Evolutionary conservation across 35 echinoderm and acorn worm species (phyloP).

Genomic region (Ptychodera flava): DNA sequence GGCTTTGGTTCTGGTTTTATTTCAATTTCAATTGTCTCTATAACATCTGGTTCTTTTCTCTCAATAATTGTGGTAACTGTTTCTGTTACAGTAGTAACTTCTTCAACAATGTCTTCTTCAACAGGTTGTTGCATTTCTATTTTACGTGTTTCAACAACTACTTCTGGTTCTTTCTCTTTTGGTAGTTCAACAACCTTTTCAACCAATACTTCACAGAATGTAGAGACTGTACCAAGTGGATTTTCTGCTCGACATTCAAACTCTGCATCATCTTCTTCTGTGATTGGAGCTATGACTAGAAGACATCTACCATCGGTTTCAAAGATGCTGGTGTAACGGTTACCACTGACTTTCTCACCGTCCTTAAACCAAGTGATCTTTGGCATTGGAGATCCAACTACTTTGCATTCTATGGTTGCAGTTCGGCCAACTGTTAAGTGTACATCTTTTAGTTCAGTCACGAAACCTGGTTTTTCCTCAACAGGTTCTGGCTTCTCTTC

Average conservation of each 20-base stretch:
- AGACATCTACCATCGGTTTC: constrained; percentile 70
- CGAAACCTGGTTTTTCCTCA: constrained; percentile 29
- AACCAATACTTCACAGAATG: constrained; percentile 67
- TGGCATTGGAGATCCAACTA: constrained; percentile 65
- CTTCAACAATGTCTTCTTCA: constrained; percentile 14
- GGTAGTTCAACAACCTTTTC: constrained; percentile 17
- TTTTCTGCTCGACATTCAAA: constrained; percentile 57
- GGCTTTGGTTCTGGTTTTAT: background rate
- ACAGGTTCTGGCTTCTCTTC: constrained; percentile 1
- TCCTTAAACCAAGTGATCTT: constrained; percentile 67
- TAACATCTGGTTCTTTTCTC: background rate
- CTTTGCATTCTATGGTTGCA: constrained; percentile 45
- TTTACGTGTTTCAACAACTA: constrained; percentile 15
- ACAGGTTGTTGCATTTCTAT: constrained; percentile 22
- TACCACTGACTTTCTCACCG: constrained; percentile 46
- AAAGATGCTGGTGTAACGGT: constrained; percentile 45
- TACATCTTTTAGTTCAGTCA: constrained; percentile 61
- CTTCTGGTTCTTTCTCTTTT: constrained; percentile 32
- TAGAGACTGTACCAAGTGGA: constrained; percentile 34
- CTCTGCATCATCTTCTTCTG: constrained; percentile 67
- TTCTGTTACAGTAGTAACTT: background rate
- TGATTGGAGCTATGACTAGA: constrained; percentile 66
- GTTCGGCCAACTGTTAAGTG: constrained; percentile 47
- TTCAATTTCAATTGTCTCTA: background rate
- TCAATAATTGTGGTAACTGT: background rate